Evolutionary conservation across 2,888 invertebrate genomes (phyloP).

Genomic region (Elgonia sp.): DNA sequence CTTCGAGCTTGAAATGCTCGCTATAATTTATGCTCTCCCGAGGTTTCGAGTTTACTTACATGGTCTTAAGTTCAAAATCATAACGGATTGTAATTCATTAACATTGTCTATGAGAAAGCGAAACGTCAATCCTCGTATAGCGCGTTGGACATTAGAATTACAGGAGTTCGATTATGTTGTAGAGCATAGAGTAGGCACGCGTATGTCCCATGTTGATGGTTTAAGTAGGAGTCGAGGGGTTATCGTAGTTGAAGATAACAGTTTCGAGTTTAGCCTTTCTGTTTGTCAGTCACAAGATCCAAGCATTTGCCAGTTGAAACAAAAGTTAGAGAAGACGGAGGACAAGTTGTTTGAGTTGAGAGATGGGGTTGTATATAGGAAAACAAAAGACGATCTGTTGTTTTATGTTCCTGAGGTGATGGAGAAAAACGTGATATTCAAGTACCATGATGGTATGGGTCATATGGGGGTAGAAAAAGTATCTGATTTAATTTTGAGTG

Average conservation of each 20-base stretch:
- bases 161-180: neutral
- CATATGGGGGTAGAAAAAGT: constrained; percentile 75
- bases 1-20: constrained; percentile 45
- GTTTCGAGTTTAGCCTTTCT: constrained; percentile 68
- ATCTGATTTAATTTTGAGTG: constrained; percentile 41
- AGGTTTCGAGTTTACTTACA: constrained; percentile 37
- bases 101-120: constrained; percentile 2
- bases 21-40: constrained; percentile 27
- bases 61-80: constrained; percentile 19
- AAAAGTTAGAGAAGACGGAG: constrained; percentile 55
- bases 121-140: constrained; percentile 31
- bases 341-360: constrained; percentile 70
- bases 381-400: constrained; percentile 56
- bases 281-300: constrained; percentile 66
- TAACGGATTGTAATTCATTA: constrained; percentile 32
- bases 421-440: constrained; percentile 64
- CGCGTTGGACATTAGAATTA: constrained; percentile 28
- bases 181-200: neutral
- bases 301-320: constrained; percentile 45
- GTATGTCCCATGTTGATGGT: constrained; percentile 25
- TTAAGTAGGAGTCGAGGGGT: constrained; percentile 15
- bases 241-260: constrained; percentile 67
- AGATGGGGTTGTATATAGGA: constrained; percentile 75
- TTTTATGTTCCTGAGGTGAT: constrained; percentile 74
- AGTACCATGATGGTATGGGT: constrained; percentile 76